Evolutionary conservation across 1,140 invertebrate genomes (phyloP).

Genomic region (Drosophila quadrilineata): DNA sequence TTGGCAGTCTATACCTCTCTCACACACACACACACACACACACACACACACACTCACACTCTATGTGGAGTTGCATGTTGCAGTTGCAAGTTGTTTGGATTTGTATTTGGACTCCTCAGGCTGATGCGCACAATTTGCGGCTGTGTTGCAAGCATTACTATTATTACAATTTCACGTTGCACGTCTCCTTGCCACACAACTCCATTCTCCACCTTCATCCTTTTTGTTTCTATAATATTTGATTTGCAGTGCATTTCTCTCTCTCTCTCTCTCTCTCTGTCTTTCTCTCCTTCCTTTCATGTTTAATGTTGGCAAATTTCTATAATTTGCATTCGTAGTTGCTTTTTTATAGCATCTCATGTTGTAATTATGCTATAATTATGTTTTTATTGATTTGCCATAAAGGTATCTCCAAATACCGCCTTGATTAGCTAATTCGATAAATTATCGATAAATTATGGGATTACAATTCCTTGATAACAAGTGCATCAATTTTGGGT

Average conservation of each 20-base stretch:
- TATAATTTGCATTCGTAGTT: constrained; percentile 45
- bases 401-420: too few relatives aligned
- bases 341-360: constrained; percentile 29
- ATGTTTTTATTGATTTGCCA: constrained; percentile 39
- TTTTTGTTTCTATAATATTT: neutral
- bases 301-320: constrained; percentile 47
- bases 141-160: constrained; percentile 24
- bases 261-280: neutral
- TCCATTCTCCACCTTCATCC: neutral
- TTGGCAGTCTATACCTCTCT: neutral
- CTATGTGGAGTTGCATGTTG: too few relatives aligned
- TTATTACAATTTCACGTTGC: neutral
- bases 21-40: neutral
- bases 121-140: constrained; percentile 30
- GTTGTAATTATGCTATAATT: constrained; percentile 36
- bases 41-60: neutral
- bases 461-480: too few relatives aligned
- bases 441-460: too few relatives aligned
- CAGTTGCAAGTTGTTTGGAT: neutral
- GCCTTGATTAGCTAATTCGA: too few relatives aligned
- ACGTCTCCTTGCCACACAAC: too few relatives aligned
- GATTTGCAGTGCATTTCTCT: too few relatives aligned
- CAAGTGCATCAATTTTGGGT: too few relatives aligned
- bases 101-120: constrained; percentile 11
- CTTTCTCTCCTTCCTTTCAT: neutral